Evolutionary conservation across 2,888 invertebrate species (phyloP), one percentile per base, ranked within the genome.

Genomic region (Cyclophora albipunctata): DNA sequence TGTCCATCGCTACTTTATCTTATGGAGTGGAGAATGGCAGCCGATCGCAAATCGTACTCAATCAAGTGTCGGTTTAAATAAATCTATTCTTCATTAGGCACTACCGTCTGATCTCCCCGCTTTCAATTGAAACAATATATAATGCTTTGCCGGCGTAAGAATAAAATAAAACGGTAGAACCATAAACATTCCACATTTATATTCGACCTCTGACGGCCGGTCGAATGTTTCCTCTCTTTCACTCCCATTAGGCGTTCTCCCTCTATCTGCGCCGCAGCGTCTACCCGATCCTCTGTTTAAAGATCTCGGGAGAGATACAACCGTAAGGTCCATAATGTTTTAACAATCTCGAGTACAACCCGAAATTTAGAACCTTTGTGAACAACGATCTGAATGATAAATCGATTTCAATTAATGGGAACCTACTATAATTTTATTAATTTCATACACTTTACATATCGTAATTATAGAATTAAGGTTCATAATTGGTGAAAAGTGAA

Each of bases 121-220:
- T 80, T 83, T 84, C 86, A 86, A 88, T 86, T 87, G 87, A 85
- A 87, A 87, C 87, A 86, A 86, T 86, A 86, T 88, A 84, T 81
- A 85, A 88, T 78, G 78, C 81, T 80, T 78, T 78, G 79, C 83
- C 84, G 83, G 76, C 75, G 73, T 70, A 77, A 67, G 81, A 81
- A 78, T 82, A 87, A 88, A 88, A 87, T 85, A 87, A 87, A 87
- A 86, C 87, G 84, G 86, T 85, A 85, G 84, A 86, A 82, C 84
- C 84, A 88, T 88, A 88, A 88, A 88, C 88, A 87, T 88, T 88
- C 88, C 87, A 86, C 84, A 79, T 86, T 87, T 83, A 84, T 83
- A 85, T 86, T 84, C 86, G 86, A 84, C 85, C 86, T 86, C 87
- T 83, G 83, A 70, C 77, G 79, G 80, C 74, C 81, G 80, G 75